Evolutionary conservation across 2,888 invertebrate genomes (phyloP).

Genomic region (Cantharis rustica): DNA sequence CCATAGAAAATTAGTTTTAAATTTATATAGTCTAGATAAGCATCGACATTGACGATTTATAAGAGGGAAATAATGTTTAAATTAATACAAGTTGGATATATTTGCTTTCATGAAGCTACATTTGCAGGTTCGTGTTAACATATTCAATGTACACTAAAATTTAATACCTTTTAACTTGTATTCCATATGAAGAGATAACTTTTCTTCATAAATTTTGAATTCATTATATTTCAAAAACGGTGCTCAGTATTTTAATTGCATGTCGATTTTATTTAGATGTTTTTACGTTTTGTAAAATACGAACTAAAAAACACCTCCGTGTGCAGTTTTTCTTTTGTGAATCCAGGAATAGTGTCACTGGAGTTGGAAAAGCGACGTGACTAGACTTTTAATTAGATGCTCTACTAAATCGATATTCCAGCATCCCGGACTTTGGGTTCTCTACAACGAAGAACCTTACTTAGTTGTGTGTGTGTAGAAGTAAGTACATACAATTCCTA

Average conservation of each 20-base stretch:
- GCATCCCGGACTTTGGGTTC: constrained; percentile 32
- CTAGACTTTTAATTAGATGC: constrained; percentile 58
- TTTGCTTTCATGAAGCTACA: neutral
- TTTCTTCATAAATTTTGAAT: neutral
- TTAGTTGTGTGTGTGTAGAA: neutral
- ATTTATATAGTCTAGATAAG: constrained; percentile 46
- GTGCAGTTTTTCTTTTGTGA: constrained; percentile 39
- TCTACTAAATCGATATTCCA: constrained; percentile 54
- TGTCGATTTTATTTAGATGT: neutral
- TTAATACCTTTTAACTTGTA: neutral
- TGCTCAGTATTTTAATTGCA: neutral
- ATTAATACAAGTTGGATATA: neutral
- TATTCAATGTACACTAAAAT: neutral
- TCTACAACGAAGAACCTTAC: constrained; percentile 17
- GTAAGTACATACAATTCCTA: neutral
- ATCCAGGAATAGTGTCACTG: constrained; percentile 57
- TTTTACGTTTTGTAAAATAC: constrained; percentile 8
- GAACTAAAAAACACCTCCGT: constrained; percentile 21
- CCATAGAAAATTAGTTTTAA: constrained; percentile 54
- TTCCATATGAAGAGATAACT: neutral
- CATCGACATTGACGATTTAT: constrained; percentile 5
- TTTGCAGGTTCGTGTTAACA: neutral
- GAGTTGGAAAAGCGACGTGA: constrained; percentile 56
- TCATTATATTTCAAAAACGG: neutral
- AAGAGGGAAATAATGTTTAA: neutral